phyloP scores from a whole-genome alignment of 2,113 vertebrate species.

The Stegastes partitus region DNA sequence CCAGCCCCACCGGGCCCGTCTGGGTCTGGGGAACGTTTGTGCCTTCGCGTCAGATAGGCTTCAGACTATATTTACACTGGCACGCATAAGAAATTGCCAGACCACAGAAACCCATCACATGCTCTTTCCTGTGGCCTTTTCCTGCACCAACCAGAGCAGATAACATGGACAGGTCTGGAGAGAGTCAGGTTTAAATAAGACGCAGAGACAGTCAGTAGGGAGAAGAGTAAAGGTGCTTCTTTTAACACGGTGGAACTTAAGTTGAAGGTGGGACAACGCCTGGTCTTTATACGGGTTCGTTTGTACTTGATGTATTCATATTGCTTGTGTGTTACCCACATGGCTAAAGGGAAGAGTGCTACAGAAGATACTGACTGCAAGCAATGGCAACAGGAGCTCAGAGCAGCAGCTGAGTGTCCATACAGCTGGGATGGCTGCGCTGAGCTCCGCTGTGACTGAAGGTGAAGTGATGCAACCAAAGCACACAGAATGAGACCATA shows the following conservation, averaged over 20 bases:
- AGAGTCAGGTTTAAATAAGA: constrained; percentile 16
- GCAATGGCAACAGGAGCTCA: neutral
- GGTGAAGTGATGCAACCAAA: neutral
- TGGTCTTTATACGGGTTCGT: neutral
- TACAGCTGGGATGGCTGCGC: neutral
- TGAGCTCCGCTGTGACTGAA: neutral
- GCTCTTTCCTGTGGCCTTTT: constrained; percentile 30
- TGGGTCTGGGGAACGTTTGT: constrained; percentile 54
- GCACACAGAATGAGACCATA: neutral
- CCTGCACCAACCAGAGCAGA: constrained; percentile 33
- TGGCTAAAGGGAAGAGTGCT: neutral
- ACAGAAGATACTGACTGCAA: neutral
- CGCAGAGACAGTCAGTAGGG: neutral
- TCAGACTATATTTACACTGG: constrained; percentile 65
- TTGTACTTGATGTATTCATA: neutral
- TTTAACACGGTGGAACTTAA: neutral
- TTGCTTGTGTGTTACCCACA: neutral
- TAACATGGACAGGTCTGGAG: constrained; percentile 47
- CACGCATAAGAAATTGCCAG: constrained; percentile 43
- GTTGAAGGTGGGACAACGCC: neutral
- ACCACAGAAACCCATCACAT: constrained; percentile 43
- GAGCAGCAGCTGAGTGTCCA: no score
- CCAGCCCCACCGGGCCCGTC: constrained; percentile 22
- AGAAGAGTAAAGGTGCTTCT: neutral
- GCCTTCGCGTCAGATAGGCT: constrained; percentile 57